phyloP scores from a whole-genome alignment of 2,113 vertebrate species.

The Oophaga pumilio region DNA sequence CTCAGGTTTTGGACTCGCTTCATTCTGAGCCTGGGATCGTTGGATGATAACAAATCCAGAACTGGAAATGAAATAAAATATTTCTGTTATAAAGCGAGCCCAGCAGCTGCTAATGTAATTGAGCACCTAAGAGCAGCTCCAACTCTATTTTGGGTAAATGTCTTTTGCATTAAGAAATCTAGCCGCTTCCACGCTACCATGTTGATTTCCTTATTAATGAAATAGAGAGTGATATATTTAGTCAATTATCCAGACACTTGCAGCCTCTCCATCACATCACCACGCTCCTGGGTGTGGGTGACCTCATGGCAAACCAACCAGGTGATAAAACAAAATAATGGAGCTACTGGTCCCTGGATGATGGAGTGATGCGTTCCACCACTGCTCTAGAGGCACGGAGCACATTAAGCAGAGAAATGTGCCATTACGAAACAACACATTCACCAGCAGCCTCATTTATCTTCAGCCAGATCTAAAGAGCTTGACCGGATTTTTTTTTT shows the following conservation, averaged over 20 bases:
- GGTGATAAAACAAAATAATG: constrained; percentile 60
- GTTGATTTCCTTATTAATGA: constrained; percentile 53
- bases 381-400: constrained; percentile 21
- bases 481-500: background rate
- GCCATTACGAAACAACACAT: constrained; percentile 41
- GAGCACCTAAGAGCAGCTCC: constrained; percentile 5
- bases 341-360: constrained; percentile 48
- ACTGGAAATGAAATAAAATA: background rate
- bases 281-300: constrained; percentile 58
- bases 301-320: constrained; percentile 58
- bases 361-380: constrained; percentile 50
- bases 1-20: background rate
- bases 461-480: constrained; percentile 33
- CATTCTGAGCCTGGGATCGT: background rate
- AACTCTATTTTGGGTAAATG: constrained; percentile 45
- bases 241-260: constrained; percentile 59
- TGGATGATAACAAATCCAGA: constrained; percentile 32
- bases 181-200: constrained; percentile 1
- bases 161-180: constrained; percentile 20
- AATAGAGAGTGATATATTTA: constrained; percentile 57
- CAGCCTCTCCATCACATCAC: constrained; percentile 63
- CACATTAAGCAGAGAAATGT: constrained; percentile 30
- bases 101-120: constrained; percentile 40
- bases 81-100: constrained; percentile 20
- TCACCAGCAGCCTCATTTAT: constrained; percentile 41